Evolutionary conservation across 2,797 vertebrate species (phyloP).

Genomic region (Enteromius mattozi): DNA sequence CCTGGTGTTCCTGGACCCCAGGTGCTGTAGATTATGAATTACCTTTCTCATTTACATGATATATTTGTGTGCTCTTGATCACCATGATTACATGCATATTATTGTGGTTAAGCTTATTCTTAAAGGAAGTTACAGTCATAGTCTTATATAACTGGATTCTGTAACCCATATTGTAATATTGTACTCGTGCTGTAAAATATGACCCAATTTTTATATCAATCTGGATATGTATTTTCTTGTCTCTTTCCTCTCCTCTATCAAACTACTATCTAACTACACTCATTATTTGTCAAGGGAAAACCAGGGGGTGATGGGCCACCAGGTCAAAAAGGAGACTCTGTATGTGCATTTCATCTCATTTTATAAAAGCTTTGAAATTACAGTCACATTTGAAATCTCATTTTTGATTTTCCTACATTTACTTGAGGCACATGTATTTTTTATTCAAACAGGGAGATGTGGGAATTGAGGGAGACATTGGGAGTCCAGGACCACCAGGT

Average conservation of each 20-base stretch:
- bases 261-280: neutral
- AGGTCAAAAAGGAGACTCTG: conserved; percentile 77
- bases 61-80: neutral
- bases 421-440: neutral
- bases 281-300: conserved; percentile 63
- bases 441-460: conserved; percentile 67
- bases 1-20: conserved; percentile 76
- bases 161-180: neutral
- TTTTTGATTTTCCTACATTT: neutral
- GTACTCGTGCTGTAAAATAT: neutral
- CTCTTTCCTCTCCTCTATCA: neutral
- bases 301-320: conserved; percentile 69
- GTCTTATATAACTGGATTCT: neutral
- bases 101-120: neutral
- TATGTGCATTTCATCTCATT: conserved; percentile 61
- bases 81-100: neutral
- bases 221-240: neutral
- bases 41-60: neutral
- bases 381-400: neutral
- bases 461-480: conserved; percentile 77
- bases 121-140: neutral
- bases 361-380: neutral
- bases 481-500: conserved; percentile 75
- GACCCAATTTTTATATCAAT: neutral
- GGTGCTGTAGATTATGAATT: conserved; percentile 63